Conservation (phyloP, 2,113 vertebrate species). For the Tachycineta bicolor region DNA sequence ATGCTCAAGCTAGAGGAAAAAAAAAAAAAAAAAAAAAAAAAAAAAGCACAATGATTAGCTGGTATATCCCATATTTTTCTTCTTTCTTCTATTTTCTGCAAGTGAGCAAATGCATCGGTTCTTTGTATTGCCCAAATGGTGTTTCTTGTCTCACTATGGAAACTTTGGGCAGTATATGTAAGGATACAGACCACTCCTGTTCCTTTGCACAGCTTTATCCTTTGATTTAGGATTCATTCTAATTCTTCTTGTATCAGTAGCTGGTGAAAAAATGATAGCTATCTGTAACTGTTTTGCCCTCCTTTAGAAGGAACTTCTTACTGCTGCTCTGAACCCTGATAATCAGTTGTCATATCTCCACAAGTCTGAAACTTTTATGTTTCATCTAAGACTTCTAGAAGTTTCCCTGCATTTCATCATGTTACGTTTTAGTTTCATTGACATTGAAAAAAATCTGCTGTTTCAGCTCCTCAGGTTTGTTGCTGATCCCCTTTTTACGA, state of each 20-base stretch:
- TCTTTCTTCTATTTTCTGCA: neutral
- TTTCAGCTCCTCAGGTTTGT: neutral
- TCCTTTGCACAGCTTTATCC: neutral
- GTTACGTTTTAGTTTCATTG: neutral
- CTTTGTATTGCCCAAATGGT: neutral
- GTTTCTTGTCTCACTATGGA: neutral
- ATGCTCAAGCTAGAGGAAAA: neutral
- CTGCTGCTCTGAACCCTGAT: neutral
- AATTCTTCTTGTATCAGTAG: neutral
- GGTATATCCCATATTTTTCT: neutral
- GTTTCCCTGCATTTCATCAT: neutral
- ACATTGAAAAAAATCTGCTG: neutral
- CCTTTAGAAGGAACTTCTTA: neutral
- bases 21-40: neutral
- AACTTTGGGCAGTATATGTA: neutral
- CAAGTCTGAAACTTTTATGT: neutral
- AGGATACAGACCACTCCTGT: neutral
- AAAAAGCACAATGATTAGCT: neutral
- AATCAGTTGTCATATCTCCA: neutral
- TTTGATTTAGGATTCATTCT: neutral
- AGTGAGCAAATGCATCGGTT: neutral
- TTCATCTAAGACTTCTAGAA: neutral
- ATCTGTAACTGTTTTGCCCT: neutral
- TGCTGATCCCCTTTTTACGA: neutral
- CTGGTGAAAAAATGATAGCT: neutral